A percentile compares a stretch with the other conserved stretches of the same genome.
Conservation (phyloP, 2,113 vertebrate genomes). For the Eptatretus burgeri region DNA sequence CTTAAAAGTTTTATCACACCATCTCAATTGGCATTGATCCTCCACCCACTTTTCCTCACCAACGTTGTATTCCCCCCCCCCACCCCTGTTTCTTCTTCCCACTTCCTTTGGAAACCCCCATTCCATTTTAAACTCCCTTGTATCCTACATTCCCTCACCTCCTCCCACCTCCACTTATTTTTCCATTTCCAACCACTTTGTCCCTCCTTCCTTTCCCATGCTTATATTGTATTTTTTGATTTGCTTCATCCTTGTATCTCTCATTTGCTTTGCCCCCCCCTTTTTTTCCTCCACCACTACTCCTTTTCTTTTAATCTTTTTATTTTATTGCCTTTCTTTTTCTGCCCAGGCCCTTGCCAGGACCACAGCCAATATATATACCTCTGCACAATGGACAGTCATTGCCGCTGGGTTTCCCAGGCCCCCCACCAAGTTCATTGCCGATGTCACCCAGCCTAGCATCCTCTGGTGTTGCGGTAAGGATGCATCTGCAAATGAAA, state of each 20-base stretch:
- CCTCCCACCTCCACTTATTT: background rate
- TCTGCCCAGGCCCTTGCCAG: constrained; percentile 60
- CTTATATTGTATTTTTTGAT: background rate
- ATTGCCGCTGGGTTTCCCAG: constrained; percentile 60
- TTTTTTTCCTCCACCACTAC: constrained; percentile 7
- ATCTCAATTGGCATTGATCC: background rate
- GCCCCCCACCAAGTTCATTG: background rate
- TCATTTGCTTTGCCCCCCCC: constrained; percentile 8
- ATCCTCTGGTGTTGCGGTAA: background rate
- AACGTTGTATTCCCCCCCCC: background rate
- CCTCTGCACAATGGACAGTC: constrained; percentile 96
- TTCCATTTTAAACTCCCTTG: too few relatives aligned
- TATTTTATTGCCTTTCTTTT: constrained; percentile 14
- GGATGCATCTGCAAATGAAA: too few relatives aligned
- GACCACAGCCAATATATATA: constrained; percentile 79
- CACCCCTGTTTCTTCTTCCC: background rate
- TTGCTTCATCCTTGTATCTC: background rate
- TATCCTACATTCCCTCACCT: background rate
- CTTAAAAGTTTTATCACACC: too few relatives aligned
- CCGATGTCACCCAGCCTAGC: background rate
- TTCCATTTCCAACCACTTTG: background rate
- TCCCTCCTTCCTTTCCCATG: background rate
- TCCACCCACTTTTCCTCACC: background rate
- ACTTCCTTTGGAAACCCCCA: background rate
- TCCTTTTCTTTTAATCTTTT: constrained; percentile 11